Evolutionary conservation across 2,888 invertebrate genomes (phyloP).

Genomic region (Marronus borbonicus): DNA sequence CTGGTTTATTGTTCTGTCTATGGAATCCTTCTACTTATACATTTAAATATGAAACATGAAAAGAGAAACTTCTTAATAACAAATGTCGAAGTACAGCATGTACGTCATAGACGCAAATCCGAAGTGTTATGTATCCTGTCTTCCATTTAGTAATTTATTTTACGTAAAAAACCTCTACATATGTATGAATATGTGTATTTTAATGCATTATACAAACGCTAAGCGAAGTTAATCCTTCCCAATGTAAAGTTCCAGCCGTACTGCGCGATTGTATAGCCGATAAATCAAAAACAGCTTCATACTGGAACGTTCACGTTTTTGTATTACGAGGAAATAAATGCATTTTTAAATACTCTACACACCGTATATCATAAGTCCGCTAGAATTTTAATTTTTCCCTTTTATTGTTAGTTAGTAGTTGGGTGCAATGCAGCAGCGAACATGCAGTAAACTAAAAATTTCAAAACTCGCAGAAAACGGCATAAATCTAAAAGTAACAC

Average conservation of each 20-base stretch:
- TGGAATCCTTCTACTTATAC: too few relatives aligned
- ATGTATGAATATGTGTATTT: conserved; percentile 6
- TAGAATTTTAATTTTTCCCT: conserved; percentile 32
- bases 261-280: conserved; percentile 9
- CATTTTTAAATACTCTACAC: conserved; percentile 52
- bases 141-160: not conserved
- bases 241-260: conserved; percentile 4
- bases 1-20: too few relatives aligned
- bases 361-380: conserved; percentile 48
- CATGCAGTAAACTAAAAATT: conserved; percentile 50
- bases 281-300: conserved; percentile 49
- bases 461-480: conserved; percentile 44
- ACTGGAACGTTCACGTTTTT: conserved; percentile 47
- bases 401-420: conserved; percentile 34
- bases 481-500: conserved; percentile 54
- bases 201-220: conserved; percentile 23
- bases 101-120: too few relatives aligned
- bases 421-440: conserved; percentile 26
- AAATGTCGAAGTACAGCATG: too few relatives aligned
- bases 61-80: too few relatives aligned
- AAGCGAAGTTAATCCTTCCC: conserved; percentile 37
- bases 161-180: not conserved
- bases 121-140: not conserved
- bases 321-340: conserved; percentile 49
- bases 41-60: too few relatives aligned